phyloP scores from a whole-genome alignment of 2,113 vertebrate genomes.

The Erpornis zantholeuca region DNA sequence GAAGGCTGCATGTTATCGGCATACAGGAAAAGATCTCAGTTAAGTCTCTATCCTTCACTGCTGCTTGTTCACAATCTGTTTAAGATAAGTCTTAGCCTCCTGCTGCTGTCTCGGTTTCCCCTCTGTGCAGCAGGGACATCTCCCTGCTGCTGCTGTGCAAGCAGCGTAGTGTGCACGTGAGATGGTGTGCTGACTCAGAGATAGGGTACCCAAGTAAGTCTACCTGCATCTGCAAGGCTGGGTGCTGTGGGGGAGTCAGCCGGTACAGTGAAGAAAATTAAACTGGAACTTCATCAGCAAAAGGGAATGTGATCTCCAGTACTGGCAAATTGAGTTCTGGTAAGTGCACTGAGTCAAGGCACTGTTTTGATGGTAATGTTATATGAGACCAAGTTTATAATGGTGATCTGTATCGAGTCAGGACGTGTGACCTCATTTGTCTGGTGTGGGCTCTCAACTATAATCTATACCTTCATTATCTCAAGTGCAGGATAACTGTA shows the following conservation, averaged over 20 bases:
- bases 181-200: neutral
- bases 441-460: neutral
- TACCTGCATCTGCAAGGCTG: neutral
- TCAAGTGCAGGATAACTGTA: neutral
- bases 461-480: conserved; percentile 15
- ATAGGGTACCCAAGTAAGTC: neutral
- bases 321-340: neutral
- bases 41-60: neutral
- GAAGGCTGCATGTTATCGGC: neutral
- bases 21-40: neutral
- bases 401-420: neutral
- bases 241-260: neutral
- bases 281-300: neutral
- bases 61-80: neutral
- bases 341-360: neutral
- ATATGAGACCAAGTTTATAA: neutral
- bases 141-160: neutral
- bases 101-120: neutral
- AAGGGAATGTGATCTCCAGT: neutral
- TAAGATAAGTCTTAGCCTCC: neutral
- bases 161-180: neutral
- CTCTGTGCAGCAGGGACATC: neutral
- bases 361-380: neutral
- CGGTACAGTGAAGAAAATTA: neutral
- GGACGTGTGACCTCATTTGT: neutral